Conservation (phyloP, 2,888 invertebrate genomes). For the Apantesis nais region DNA sequence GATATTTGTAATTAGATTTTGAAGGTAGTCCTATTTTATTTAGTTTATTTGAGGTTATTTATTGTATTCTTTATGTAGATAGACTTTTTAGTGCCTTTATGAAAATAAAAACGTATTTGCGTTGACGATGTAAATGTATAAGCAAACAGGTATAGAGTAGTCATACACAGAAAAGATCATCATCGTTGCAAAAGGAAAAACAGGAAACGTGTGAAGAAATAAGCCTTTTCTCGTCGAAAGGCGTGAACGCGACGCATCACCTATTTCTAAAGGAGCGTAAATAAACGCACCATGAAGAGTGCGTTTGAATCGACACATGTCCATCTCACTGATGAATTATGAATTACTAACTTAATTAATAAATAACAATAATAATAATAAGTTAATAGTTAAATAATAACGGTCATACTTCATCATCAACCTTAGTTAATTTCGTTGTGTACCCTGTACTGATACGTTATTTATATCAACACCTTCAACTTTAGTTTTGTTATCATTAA, state of each 20-base stretch:
- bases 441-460: not conserved
- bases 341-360: too few relatives aligned
- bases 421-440: too few relatives aligned
- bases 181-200: constrained; percentile 49
- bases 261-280: constrained; percentile 79
- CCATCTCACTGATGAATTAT: too few relatives aligned
- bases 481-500: too few relatives aligned
- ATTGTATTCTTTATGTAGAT: not conserved
- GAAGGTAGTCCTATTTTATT: not conserved
- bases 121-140: constrained; percentile 19
- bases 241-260: constrained; percentile 77
- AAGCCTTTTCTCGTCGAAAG: constrained; percentile 65
- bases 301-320: constrained; percentile 77
- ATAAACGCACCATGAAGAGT: constrained; percentile 77
- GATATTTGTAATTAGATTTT: not conserved
- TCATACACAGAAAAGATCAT: constrained; percentile 42
- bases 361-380: too few relatives aligned
- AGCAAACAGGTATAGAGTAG: not conserved
- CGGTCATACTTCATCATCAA: too few relatives aligned
- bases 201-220: constrained; percentile 67
- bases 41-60: not conserved
- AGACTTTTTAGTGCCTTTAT: constrained; percentile 10
- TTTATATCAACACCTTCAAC: not conserved
- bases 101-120: constrained; percentile 19
- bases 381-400: too few relatives aligned